A percentile compares a stretch with the other conserved stretches of the same genome.
Evolutionary conservation across 2,888 invertebrate species (phyloP).

Genomic region (Pemphredon lugubris): DNA sequence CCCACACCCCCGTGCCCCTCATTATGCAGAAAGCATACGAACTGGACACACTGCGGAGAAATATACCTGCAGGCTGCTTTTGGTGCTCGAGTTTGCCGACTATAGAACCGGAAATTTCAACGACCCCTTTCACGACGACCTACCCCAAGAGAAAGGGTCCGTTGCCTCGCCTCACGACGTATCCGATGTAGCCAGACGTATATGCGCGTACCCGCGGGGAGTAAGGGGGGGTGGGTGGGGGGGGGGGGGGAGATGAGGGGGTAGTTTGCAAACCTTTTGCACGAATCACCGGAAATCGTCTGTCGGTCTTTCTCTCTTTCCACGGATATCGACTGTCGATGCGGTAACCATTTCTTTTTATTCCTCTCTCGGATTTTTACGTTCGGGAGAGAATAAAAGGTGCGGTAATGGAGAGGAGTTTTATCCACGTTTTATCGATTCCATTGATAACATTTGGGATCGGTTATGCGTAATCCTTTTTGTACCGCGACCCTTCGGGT

Average conservation of each 20-base stretch:
- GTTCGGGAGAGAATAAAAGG: not conserved
- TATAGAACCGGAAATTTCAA: conserved; percentile 59
- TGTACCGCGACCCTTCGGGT: too few relatives aligned
- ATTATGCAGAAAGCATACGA: conserved; percentile 54
- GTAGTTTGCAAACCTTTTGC: conserved; percentile 25
- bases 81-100: conserved; percentile 52
- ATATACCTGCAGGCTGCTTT: conserved; percentile 53
- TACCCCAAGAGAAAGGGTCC: conserved; percentile 56
- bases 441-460: too few relatives aligned
- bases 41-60: conserved; percentile 48
- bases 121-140: conserved; percentile 61
- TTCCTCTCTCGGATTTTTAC: not conserved
- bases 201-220: not conserved
- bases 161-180: conserved; percentile 48
- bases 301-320: conserved; percentile 3
- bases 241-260: too few relatives aligned
- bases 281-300: conserved; percentile 50
- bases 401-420: too few relatives aligned
- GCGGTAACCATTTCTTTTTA: not conserved
- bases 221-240: too few relatives aligned
- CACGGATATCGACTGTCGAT: conserved; percentile 22
- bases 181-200: conserved; percentile 21
- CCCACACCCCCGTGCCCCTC: conserved; percentile 19
- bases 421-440: too few relatives aligned
- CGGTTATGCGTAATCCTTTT: too few relatives aligned